Conservation (phyloP, 2,888 invertebrate genomes). For the Parochlus steinenii region DNA sequence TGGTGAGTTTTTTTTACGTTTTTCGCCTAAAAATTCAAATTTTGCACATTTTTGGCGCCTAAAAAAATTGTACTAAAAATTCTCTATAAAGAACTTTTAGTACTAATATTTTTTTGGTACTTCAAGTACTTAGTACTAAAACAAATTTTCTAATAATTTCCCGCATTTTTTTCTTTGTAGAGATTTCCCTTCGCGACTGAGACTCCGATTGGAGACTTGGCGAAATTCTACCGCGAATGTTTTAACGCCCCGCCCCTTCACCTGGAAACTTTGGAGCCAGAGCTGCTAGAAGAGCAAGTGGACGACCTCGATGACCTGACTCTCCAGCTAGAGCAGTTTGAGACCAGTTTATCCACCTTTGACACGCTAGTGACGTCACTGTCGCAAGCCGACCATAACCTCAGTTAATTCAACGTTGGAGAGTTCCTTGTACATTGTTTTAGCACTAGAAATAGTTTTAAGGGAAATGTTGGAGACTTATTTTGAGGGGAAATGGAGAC, state of each 20-base stretch:
- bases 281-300: slow-evolving; percentile 1
- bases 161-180: slow-evolving; percentile 15
- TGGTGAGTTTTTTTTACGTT: slow-evolving; percentile 16
- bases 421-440: too few species aligned
- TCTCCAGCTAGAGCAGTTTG: slow-evolving; percentile 29
- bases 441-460: too few species aligned
- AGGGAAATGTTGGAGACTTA: too few species aligned
- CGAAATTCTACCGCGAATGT: slow-evolving; percentile 31
- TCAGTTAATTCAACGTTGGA: too few species aligned
- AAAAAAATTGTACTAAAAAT: background rate
- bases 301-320: slow-evolving; percentile 25
- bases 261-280: slow-evolving; percentile 1
- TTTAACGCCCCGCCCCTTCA: slow-evolving; percentile 27
- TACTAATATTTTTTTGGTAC: slow-evolving; percentile 2
- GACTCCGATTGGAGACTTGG: slow-evolving; percentile 29
- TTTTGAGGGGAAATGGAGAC: too few species aligned
- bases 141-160: background rate
- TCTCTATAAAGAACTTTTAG: too few species aligned
- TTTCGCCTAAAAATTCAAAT: background rate
- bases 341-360: slow-evolving; percentile 29
- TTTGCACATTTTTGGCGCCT: background rate
- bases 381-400: too few species aligned
- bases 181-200: slow-evolving; percentile 31
- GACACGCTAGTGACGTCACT: slow-evolving; percentile 30
- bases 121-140: background rate